Evolutionary conservation across 2,888 invertebrate species (phyloP).

Genomic region (Geophilus truncorum): DNA sequence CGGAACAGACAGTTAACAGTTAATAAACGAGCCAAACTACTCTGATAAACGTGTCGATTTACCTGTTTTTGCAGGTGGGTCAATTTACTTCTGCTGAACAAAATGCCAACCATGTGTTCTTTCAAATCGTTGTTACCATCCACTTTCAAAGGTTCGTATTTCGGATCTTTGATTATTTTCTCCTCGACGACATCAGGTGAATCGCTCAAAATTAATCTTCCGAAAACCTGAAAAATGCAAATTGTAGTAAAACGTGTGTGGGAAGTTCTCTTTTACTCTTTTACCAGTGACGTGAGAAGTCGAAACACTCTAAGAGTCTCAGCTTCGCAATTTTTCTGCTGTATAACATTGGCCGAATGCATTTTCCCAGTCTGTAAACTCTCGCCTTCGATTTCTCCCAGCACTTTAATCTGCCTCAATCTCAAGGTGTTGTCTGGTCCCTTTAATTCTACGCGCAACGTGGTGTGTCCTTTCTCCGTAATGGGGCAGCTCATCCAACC

Average conservation of each 20-base stretch:
- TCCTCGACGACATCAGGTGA: conserved; percentile 47
- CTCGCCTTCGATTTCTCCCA: conserved; percentile 61
- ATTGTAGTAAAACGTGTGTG: too few relatives aligned
- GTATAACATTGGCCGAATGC: conserved; percentile 57
- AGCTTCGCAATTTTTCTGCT: conserved; percentile 80
- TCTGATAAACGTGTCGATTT: too few relatives aligned
- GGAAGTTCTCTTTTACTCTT: too few relatives aligned
- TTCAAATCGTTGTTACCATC: conserved; percentile 66
- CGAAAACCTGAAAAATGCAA: conserved; percentile 65
- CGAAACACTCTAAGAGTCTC: conserved; percentile 90
- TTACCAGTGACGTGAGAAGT: conserved; percentile 79
- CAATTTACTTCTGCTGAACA: conserved; percentile 88
- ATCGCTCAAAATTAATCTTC: conserved; percentile 74
- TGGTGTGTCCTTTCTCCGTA: conserved; percentile 44
- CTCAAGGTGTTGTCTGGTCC: conserved; percentile 87
- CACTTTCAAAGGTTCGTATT: conserved; percentile 45
- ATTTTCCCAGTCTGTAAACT: conserved; percentile 45
- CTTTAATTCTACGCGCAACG: conserved; percentile 76
- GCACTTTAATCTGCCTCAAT: conserved; percentile 70
- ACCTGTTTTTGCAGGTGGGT: conserved; percentile 91
- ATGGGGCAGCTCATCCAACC: conserved; percentile 88
- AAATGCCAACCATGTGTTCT: conserved; percentile 93
- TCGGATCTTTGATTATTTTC: conserved; percentile 42
- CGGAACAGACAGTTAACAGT: too few relatives aligned
- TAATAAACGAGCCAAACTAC: too few relatives aligned